Evolutionary conservation across 2,888 invertebrate species (phyloP).

Genomic region (Micropterix aruncella): DNA sequence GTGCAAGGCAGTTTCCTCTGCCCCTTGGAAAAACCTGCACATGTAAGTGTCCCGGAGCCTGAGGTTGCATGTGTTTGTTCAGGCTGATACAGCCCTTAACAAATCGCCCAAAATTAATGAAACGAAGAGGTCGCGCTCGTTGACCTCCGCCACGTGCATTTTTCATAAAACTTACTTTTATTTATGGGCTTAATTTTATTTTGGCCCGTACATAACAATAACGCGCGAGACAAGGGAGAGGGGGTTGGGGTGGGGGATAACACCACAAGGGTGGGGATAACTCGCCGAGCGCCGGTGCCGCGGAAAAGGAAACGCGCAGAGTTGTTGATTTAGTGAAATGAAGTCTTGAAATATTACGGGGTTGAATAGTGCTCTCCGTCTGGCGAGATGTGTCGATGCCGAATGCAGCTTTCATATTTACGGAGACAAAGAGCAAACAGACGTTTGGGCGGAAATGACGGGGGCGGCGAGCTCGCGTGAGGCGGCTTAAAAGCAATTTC

Average conservation of each 20-base stretch:
- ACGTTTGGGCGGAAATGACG: background rate
- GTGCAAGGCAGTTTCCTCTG: too few relatives aligned
- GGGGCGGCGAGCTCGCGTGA: background rate
- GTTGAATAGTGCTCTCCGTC: background rate
- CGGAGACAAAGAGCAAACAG: background rate
- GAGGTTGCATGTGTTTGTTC: too few relatives aligned
- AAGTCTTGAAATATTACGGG: background rate
- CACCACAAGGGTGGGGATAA: too few relatives aligned
- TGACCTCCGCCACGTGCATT: constrained; percentile 5
- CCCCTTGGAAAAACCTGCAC: too few relatives aligned
- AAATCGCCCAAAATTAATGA: too few relatives aligned
- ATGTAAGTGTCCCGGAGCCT: too few relatives aligned
- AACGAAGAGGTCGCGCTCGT: too few relatives aligned
- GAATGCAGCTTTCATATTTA: background rate
- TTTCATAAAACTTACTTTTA: constrained; percentile 8
- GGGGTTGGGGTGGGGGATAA: background rate
- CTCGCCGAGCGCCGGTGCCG: too few relatives aligned
- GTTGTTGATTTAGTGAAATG: background rate
- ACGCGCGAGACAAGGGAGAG: constrained; percentile 7
- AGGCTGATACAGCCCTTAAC: too few relatives aligned
- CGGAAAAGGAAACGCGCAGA: background rate
- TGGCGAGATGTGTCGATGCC: background rate
- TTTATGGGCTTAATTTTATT: constrained; percentile 13
- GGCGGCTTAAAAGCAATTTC: too few relatives aligned
- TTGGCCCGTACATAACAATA: constrained; percentile 12